Evolutionary conservation across 2,888 invertebrate genomes (phyloP).

Genomic region (Rhamnusium bicolor): DNA sequence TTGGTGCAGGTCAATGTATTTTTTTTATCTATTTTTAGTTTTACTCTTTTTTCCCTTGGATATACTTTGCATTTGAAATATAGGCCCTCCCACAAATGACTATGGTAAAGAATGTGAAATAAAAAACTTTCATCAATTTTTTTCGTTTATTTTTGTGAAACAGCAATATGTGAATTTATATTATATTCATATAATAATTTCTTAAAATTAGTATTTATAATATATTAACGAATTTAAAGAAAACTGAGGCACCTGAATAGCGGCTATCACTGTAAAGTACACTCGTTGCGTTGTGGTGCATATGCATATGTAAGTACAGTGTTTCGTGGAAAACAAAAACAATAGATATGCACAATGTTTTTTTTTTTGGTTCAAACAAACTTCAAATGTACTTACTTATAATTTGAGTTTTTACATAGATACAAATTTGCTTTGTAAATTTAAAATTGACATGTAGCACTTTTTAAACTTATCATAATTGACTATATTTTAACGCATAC

Average conservation of each 20-base stretch:
- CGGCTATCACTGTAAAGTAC: slow-evolving; percentile 67
- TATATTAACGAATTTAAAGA: slow-evolving; percentile 67
- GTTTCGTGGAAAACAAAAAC: slow-evolving; percentile 53
- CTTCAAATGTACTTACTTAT: slow-evolving; percentile 43
- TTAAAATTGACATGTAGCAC: slow-evolving; percentile 55
- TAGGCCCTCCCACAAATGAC: too few species aligned
- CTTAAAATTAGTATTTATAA: slow-evolving; percentile 69
- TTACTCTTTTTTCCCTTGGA: too few species aligned
- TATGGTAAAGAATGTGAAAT: slow-evolving; percentile 14
- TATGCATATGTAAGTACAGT: slow-evolving; percentile 63
- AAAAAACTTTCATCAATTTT: slow-evolving; percentile 50
- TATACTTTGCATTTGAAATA: too few species aligned
- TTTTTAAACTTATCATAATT: slow-evolving; percentile 55
- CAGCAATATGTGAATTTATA: slow-evolving; percentile 70
- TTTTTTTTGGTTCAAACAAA: slow-evolving; percentile 43
- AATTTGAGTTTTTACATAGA: slow-evolving; percentile 44
- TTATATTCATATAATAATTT: slow-evolving; percentile 69
- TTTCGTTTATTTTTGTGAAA: slow-evolving; percentile 70
- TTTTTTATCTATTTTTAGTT: too few species aligned
- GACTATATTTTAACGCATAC: slow-evolving; percentile 54
- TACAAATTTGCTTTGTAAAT: slow-evolving; percentile 46
- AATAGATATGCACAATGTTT: slow-evolving; percentile 57
- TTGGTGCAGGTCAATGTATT: too few species aligned
- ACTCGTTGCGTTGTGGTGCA: slow-evolving; percentile 63
- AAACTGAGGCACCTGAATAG: slow-evolving; percentile 70